Conservation (phyloP, 2,113 vertebrate genomes). For the Brevimyrus niger region DNA sequence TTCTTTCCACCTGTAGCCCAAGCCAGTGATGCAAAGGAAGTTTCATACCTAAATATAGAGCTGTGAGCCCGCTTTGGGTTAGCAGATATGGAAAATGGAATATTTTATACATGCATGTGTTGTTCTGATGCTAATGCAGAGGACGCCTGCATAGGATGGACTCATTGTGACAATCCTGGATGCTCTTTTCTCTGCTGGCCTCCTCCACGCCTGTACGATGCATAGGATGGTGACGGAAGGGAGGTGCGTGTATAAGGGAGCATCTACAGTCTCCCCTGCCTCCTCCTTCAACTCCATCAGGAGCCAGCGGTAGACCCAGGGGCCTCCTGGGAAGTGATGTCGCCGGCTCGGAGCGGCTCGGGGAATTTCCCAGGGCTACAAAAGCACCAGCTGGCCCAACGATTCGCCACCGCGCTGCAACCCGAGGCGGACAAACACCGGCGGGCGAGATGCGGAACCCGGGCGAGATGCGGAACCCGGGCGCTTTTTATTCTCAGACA, state of each 20-base stretch:
- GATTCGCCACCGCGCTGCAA: conserved; percentile 32
- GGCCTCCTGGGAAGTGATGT: background rate
- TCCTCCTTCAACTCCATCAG: background rate
- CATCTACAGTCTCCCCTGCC: background rate
- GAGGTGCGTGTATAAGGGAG: background rate
- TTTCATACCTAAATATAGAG: background rate
- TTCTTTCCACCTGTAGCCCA: background rate
- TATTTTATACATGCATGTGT: background rate
- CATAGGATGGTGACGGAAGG: background rate
- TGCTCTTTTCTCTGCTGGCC: background rate
- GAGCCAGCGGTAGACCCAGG: background rate
- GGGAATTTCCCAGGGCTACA: background rate
- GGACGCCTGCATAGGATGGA: background rate
- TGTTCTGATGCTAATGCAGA: background rate
- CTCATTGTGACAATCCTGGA: background rate
- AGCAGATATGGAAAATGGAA: background rate
- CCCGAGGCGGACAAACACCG: conserved; percentile 22
- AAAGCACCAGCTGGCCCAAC: background rate
- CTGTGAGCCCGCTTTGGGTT: background rate
- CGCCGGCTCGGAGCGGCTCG: background rate
- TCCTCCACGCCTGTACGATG: background rate
- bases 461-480: conserved; percentile 47
- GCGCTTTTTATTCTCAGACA: conserved; percentile 43
- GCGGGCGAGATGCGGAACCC: too few species aligned
- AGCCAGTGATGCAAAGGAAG: background rate